Evolutionary conservation across 2,797 vertebrate genomes (phyloP).

Genomic region (Sandelia bainsii): DNA sequence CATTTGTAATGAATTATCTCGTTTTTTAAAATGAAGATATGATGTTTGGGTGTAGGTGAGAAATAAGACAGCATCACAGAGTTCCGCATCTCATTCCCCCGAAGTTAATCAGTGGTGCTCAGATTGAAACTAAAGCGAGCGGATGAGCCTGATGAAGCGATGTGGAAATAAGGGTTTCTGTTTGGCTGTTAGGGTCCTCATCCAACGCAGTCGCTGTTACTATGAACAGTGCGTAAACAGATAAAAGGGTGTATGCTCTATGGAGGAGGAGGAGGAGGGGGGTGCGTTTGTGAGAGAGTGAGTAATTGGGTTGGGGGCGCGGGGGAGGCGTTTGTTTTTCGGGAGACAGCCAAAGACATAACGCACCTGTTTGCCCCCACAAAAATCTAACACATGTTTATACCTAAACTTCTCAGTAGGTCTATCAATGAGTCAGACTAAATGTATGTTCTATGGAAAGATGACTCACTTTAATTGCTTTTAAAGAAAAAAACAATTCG

Average conservation of each 20-base stretch:
- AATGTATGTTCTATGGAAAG: neutral
- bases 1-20: too few relatives aligned
- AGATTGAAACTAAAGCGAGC: neutral
- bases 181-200: neutral
- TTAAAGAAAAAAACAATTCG: neutral
- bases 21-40: too few relatives aligned
- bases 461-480: neutral
- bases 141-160: neutral
- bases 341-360: constrained; percentile 34
- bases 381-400: neutral
- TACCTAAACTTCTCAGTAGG: neutral
- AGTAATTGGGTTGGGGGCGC: neutral
- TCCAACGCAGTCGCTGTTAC: neutral
- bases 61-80: constrained; percentile 5
- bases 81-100: neutral
- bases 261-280: neutral
- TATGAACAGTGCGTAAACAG: constrained; percentile 41
- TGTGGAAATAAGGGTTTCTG: neutral
- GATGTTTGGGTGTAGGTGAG: neutral
- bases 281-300: constrained; percentile 12
- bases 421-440: neutral
- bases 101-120: constrained; percentile 41
- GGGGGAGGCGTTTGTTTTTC: constrained; percentile 56
- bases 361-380: constrained; percentile 60
- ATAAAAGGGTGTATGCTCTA: constrained; percentile 18